phyloP scores from a whole-genome alignment of 1,140 invertebrate genomes.

The Pseudomyrmex pallidus region DNA sequence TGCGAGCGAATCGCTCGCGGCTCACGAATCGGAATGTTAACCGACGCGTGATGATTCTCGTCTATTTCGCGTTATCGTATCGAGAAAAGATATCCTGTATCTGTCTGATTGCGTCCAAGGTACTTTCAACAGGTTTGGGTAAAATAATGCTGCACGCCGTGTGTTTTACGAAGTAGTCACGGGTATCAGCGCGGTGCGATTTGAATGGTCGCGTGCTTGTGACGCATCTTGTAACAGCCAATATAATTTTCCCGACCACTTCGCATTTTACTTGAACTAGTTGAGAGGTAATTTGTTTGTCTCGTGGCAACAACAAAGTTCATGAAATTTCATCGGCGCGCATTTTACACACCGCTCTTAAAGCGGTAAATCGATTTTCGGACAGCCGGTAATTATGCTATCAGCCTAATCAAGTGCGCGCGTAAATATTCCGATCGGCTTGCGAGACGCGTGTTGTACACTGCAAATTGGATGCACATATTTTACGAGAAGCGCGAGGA shows the following conservation, averaged over 20 bases:
- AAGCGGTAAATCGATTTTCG: slow-evolving; percentile 34
- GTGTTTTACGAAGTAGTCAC: neutral
- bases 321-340: neutral
- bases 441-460: neutral
- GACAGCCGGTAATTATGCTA: slow-evolving; percentile 30
- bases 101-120: neutral
- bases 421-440: slow-evolving; percentile 40
- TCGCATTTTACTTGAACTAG: neutral
- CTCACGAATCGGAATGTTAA: neutral
- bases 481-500: slow-evolving; percentile 34
- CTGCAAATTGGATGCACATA: slow-evolving; percentile 50
- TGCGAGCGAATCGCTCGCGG: neutral
- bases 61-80: neutral
- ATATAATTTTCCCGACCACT: neutral
- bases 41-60: neutral
- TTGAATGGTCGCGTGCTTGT: neutral
- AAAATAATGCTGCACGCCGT: neutral
- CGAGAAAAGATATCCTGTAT: neutral
- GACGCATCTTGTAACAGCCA: neutral
- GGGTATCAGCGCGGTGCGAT: neutral
- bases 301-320: slow-evolving; percentile 9
- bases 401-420: slow-evolving; percentile 40
- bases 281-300: too few relatives aligned
- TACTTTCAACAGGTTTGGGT: neutral
- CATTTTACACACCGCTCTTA: neutral